These are phyloP conservation scores for Haplotaxodon microlepis DNA, from an alignment of 2,113 vertebrate genomes.

Conservation along the genomic window DNA sequence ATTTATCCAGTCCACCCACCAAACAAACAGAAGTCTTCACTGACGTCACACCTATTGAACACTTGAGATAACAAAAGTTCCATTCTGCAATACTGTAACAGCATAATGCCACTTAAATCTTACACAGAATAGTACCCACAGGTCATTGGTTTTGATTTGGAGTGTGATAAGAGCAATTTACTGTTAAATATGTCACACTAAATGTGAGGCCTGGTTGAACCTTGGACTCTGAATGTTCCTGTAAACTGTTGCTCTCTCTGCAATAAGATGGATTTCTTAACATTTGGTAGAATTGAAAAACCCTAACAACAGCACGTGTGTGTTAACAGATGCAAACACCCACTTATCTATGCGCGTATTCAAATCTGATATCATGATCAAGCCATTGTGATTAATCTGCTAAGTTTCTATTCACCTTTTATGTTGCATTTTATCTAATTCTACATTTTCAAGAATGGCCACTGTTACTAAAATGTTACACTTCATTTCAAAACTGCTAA, in stretches of 20 bases:
- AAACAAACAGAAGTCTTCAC: constrained; percentile 13
- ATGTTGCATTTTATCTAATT: background rate
- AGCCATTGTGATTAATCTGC: background rate
- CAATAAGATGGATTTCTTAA: background rate
- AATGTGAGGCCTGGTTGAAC: background rate
- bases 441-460: background rate
- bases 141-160: background rate
- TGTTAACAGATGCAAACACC: background rate
- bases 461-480: background rate
- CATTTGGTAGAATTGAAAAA: background rate
- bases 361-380: background rate
- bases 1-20: constrained; percentile 41
- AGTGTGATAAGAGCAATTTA: background rate
- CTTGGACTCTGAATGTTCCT: background rate
- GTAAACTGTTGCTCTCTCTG: background rate
- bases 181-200: background rate
- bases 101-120: background rate
- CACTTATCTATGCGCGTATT: background rate
- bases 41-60: background rate
- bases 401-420: background rate
- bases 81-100: background rate
- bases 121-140: background rate
- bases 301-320: background rate
- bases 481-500: background rate
- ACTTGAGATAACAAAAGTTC: background rate